Base-by-base conservation (phyloP, 2,797 vertebrate species). In the Oreochromis mossambicus region DNA sequence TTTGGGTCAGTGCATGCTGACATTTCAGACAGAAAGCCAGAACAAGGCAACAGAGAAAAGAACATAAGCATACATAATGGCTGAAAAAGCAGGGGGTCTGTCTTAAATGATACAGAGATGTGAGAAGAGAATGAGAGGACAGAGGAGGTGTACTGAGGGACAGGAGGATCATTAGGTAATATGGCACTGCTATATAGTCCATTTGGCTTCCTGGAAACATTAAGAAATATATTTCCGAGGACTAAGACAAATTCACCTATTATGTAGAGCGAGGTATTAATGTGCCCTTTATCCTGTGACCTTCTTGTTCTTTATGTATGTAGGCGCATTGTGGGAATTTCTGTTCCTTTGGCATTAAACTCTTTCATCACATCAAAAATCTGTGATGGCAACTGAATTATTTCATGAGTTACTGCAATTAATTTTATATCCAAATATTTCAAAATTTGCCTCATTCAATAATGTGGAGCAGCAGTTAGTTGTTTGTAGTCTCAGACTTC, bases 1-100 rank as follows among this genome's bases (percentile, higher is more conserved):
- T 89, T 89, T 83, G 90, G 94, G 91, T 93, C 93, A 92, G 93
- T 82, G 88, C 91, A 92, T 58, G 92, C 84, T 95, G 95, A 94
- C 94, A 95, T 96, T 95, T 96, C 81, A 73, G 51, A 91, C 87
- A 91, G 90, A 91, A 88, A 79, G 87, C 88, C 81, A 79, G 91
- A 94, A 93, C 90, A 89, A 90, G 91, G 88, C 79, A 87, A 92
- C 87, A 55, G 86, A 70, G 73, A 88, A 85, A 87, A 89, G 90
- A 88, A 93, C 92, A 94, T 55, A 55, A 87, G 89, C 91, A 85
- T 89, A 83, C 87, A 93, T 91, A 94, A 94, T 90, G 88, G 87
- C 80, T 79, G 75, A 56, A 75, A 46, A 90, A 85, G 89, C 88
- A 81, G 88, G 89, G 87, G 85, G 85, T 85, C 86, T 85, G 85